Base-by-base conservation (phyloP, 2,797 vertebrate species). In the Pseudomugil gertrudae region DNA sequence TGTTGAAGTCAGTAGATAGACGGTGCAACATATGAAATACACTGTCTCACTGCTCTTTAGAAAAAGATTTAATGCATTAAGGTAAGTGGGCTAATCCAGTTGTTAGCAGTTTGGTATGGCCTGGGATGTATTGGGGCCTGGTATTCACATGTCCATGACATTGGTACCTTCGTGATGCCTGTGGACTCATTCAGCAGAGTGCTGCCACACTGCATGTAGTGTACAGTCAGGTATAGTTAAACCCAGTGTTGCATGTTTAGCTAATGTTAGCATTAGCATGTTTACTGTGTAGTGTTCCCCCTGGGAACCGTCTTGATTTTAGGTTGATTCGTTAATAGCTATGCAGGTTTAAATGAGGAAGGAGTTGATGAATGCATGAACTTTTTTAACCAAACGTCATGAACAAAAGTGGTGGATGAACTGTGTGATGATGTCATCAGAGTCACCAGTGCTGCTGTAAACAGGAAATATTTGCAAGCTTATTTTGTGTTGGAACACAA, bases 261-360 rank as follows among this genome's bases (percentile, higher is more conserved):
- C 48, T 29, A 8, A 30, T 63, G 60, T 53, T 40, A 35, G 33
- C 60, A 53, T 52, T 26, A 63, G 26, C 60, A 40, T 40, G 17
- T 5, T 17, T 19, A 17, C 36, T 17, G 36, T 38, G 35, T 15
- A 15, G 5, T 40, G 24, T 52, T 52, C 21, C n/a, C 60, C 19
- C 15, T n/a, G 6, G n/a, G 51, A 21, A 52, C 26, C 0, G n/a
- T 30, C 24, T 29, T 63, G 38, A 50, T 63, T 63, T 63, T 29
- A 48, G n/a, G n/a, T n/a, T n/a, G n/a, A n/a, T n/a, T n/a, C n/a
- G n/a, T n/a, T n/a, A n/a, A n/a, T n/a, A n/a, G n/a, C n/a, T n/a
- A n/a, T n/a, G n/a, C n/a, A n/a, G n/a, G n/a, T n/a, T n/a, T n/a
- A n/a, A n/a, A n/a, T n/a, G n/a, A n/a, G n/a, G n/a, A n/a, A 40